Percentiles rank a stretch among this genome's conserved stretches.
phyloP scores from a whole-genome alignment of 2,888 invertebrate genomes.

The Pharmacophagus antenor region DNA sequence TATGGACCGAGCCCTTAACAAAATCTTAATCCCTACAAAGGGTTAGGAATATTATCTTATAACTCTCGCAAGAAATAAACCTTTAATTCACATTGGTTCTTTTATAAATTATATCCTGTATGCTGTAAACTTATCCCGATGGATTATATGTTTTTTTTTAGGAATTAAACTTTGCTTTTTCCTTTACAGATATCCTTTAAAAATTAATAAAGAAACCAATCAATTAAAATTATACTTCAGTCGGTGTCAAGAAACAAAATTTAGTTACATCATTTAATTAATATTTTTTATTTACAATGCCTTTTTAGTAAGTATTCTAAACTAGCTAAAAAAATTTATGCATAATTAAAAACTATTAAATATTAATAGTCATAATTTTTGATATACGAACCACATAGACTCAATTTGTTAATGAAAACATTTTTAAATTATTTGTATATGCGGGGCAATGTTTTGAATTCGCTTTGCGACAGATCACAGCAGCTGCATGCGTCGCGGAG shows the following conservation, averaged over 20 bases:
- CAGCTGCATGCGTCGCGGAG: slow-evolving; percentile 55
- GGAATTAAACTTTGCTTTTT: too few species aligned
- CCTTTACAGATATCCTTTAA: too few species aligned
- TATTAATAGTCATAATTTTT: neutral
- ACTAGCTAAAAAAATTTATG: too few species aligned
- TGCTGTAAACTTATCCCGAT: slow-evolving; percentile 33
- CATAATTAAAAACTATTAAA: too few species aligned
- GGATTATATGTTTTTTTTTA: slow-evolving; percentile 12
- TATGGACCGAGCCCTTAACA: slow-evolving; percentile 74
- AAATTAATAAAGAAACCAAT: too few species aligned
- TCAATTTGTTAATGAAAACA: neutral
- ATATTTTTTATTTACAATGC: neutral
- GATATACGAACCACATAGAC: neutral
- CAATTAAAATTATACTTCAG: too few species aligned
- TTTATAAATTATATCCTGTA: slow-evolving; percentile 55
- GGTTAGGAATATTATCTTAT: slow-evolving; percentile 80
- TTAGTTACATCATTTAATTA: too few species aligned
- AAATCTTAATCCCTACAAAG: slow-evolving; percentile 80
- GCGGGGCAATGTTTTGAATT: slow-evolving; percentile 20
- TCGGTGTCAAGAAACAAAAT: too few species aligned
- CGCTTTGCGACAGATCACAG: slow-evolving; percentile 48
- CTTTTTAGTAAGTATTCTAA: neutral
- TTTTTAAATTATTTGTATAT: neutral
- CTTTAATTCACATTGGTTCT: slow-evolving; percentile 63
- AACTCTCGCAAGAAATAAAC: slow-evolving; percentile 75